A percentile compares a stretch with the other conserved stretches of the same genome.
Evolutionary conservation across 1,140 invertebrate species (phyloP).

Genomic region (Aradophagus sp.): DNA sequence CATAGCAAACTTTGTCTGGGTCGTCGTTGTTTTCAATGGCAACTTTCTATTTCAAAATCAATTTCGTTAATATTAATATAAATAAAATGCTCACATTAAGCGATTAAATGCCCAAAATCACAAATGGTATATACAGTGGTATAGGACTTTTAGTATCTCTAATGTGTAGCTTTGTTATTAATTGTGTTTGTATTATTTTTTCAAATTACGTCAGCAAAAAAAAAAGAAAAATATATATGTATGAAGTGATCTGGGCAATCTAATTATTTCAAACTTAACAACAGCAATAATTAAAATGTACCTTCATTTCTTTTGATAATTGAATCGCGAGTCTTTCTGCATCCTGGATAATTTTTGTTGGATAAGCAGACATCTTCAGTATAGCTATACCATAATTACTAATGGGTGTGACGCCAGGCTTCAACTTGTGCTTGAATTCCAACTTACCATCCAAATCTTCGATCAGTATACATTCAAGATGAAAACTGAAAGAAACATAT

Average conservation of each 20-base stretch:
- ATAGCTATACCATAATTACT: constrained; percentile 74
- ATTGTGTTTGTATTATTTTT: too few relatives aligned
- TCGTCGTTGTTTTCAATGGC: too few relatives aligned
- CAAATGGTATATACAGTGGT: not conserved
- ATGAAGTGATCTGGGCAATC: too few relatives aligned
- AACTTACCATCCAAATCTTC: constrained; percentile 52
- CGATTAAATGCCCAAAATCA: too few relatives aligned
- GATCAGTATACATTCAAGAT: constrained; percentile 65
- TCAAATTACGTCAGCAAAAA: too few relatives aligned
- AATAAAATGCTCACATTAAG: too few relatives aligned
- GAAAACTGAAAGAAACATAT: constrained; percentile 63
- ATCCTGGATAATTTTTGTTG: constrained; percentile 33
- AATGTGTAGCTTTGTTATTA: too few relatives aligned
- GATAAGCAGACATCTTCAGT: constrained; percentile 65
- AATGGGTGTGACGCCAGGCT: constrained; percentile 63
- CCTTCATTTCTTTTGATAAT: constrained; percentile 29
- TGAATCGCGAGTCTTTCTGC: constrained; percentile 18
- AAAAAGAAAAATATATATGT: too few relatives aligned
- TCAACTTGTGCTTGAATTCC: constrained; percentile 72
- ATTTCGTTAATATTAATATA: not conserved
- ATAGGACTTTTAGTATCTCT: too few relatives aligned
- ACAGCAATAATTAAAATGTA: too few relatives aligned
- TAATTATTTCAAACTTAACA: too few relatives aligned
- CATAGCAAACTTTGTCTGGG: constrained; percentile 23
- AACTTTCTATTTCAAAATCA: too few relatives aligned